Evolutionary conservation across 2,113 vertebrate genomes (phyloP), one percentile per base, ranked within the genome.

Genomic region (Pongo abelii): DNA sequence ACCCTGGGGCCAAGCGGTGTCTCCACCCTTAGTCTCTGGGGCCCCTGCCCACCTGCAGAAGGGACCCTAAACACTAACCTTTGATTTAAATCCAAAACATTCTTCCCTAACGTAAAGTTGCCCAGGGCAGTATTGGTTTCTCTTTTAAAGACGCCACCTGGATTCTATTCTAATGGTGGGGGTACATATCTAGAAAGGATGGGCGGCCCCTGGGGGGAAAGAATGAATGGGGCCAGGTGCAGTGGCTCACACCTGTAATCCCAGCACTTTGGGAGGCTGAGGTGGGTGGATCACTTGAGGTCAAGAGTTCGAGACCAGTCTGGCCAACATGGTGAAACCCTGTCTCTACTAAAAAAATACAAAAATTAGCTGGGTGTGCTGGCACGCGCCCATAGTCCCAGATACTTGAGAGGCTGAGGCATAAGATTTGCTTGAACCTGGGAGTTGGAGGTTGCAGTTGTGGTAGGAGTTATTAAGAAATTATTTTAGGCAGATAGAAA

Each of bases 91-190:
- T 67, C 52, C 46, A 8, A 80, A 40, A 27, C 59, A 50, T 55
- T 78, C 23, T 64, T 48, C 64, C 52, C 30, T 77, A 35, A 50
- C 46, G 48, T 64, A 38, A 92, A 48, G 95, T 78, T 32, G 48
- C 75, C 91, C 20, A 30, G 50, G 55, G 88, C 32, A 23, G 50
- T 81, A 89, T 78, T 23, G 14, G 38, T 43, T 84, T 96, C n/a
- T 92, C 22, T 8, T 80, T 72, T 12, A n/a, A 92, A 94, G 74
- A 81, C 72, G 18, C 69, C 93, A 81, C 52, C 79, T 92, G 40
- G 55, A n/a, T 46, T 79, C 50, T 75, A 32, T n/a, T 72, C 61
- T 61, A 11, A 52, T 1, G 25, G 35, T 48, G 32, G 2, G 32
- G 43, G n/a, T 67, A 30, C 27, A 30, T 38, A 52, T 23, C 89